A percentile compares a stretch with the other conserved stretches of the same genome.
Conservation (phyloP, 2,888 invertebrate genomes). For the Chamaedrilus cognettii region DNA sequence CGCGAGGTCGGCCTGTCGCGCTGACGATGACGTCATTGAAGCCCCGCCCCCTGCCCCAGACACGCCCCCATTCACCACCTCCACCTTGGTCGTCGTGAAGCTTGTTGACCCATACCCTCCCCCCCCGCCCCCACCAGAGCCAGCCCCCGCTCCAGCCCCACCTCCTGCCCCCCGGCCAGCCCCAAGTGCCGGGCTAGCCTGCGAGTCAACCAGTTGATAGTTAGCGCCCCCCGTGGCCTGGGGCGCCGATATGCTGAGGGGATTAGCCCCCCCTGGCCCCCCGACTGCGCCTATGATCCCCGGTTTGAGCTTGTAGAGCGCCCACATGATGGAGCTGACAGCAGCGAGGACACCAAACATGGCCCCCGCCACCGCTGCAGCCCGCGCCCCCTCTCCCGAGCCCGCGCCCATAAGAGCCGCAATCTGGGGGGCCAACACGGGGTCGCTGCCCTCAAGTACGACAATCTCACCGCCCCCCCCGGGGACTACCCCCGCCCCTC, state of each 20-base stretch:
- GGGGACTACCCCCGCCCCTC: constrained; percentile 38
- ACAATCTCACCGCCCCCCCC: constrained; percentile 30
- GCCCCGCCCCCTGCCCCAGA: constrained; percentile 8
- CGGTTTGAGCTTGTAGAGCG: constrained; percentile 41
- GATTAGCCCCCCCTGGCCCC: background rate
- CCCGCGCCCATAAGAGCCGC: constrained; percentile 32
- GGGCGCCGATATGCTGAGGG: constrained; percentile 44
- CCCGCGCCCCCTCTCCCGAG: constrained; percentile 12
- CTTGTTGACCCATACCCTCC: constrained; percentile 17
- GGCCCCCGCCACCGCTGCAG: constrained; percentile 41
- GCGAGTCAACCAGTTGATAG: constrained; percentile 8
- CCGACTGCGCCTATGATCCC: constrained; percentile 26
- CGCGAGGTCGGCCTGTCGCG: constrained; percentile 11
- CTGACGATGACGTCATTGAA: background rate
- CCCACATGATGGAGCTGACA: constrained; percentile 39
- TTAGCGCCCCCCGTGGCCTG: constrained; percentile 8
- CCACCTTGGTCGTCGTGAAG: constrained; percentile 4
- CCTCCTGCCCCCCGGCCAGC: background rate
- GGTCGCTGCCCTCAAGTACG: constrained; percentile 31
- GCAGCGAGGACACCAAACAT: constrained; percentile 38
- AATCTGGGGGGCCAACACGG: constrained; percentile 23
- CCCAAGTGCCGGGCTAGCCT: background rate
- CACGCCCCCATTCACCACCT: background rate
- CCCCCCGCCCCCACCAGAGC: constrained; percentile 17
- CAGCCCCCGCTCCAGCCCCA: background rate